A percentile compares a stretch with the other conserved stretches of the same genome.
Evolutionary conservation across 2,113 vertebrate species (phyloP).

Genomic region (Mus pahari): DNA sequence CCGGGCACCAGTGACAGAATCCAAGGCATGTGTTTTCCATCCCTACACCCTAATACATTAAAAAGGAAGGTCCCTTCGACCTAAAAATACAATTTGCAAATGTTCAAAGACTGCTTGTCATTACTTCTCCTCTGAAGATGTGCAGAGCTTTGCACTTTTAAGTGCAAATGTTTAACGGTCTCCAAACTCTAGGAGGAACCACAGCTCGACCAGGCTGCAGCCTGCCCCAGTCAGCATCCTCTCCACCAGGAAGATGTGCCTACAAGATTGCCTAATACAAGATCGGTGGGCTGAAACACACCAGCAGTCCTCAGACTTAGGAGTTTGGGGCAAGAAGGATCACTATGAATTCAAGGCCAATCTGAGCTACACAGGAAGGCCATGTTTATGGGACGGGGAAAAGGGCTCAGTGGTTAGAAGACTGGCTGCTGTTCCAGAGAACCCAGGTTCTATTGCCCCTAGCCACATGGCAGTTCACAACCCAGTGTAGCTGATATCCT

Average conservation of each 20-base stretch:
- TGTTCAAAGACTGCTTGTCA: constrained; percentile 74
- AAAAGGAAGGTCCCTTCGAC: constrained; percentile 67
- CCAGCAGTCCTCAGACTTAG: not conserved
- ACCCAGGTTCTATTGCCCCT: not conserved
- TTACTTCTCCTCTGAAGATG: constrained; percentile 65
- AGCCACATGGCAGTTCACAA: not conserved
- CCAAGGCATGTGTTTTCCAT: constrained; percentile 72
- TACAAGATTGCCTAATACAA: not conserved
- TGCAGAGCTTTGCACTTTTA: constrained; percentile 67
- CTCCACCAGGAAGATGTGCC: not conserved
- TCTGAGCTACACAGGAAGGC: not conserved
- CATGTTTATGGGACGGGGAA: not conserved
- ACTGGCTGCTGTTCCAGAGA: not conserved
- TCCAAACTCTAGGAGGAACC: not conserved
- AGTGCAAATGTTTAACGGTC: constrained; percentile 63
- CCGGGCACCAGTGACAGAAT: constrained; percentile 53
- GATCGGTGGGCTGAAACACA: not conserved
- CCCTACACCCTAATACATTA: constrained; percentile 33
- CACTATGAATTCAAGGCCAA: not conserved
- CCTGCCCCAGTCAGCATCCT: not conserved
- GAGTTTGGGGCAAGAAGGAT: not conserved
- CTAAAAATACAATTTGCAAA: constrained; percentile 70
- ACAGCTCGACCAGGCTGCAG: not conserved
- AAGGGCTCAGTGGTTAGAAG: not conserved
- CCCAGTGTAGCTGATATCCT: not conserved